Percentiles rank a stretch among this genome's conserved stretches.
phyloP scores from a whole-genome alignment of 2,113 vertebrate genomes.

The Leucopsar rothschildi region DNA sequence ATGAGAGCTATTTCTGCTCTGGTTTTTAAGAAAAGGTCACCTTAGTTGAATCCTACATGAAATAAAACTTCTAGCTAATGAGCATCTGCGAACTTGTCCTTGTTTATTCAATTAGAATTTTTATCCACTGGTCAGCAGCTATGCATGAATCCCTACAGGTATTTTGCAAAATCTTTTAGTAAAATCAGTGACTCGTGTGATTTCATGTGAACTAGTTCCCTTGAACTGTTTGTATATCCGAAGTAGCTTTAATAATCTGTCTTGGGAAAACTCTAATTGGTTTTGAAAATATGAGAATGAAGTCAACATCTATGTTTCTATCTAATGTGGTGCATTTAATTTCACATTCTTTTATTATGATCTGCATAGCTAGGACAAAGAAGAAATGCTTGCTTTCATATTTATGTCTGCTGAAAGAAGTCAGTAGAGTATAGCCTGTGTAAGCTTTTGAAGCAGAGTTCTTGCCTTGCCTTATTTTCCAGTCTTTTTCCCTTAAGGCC shows the following conservation, averaged over 20 bases:
- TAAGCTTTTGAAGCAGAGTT: not conserved
- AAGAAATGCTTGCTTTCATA: not conserved
- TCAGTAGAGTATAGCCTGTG: not conserved
- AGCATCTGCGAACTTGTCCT: not conserved
- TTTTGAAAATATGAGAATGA: not conserved
- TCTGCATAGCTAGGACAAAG: not conserved
- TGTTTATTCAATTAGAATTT: not conserved
- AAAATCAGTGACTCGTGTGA: not conserved
- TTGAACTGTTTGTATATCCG: not conserved
- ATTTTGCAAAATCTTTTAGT: not conserved
- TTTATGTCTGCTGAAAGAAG: not conserved
- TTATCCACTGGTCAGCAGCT: not conserved
- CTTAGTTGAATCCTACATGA: not conserved
- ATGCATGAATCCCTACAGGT: not conserved
- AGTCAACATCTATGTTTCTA: conserved; percentile 2
- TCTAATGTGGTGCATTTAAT: not conserved
- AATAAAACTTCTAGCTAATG: not conserved
- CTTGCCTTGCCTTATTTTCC: not conserved
- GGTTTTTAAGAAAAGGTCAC: not conserved
- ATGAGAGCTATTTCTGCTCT: not conserved
- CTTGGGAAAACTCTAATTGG: conserved; percentile 30
- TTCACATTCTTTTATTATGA: not conserved
- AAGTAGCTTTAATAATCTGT: conserved; percentile 32
- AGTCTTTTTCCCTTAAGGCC: not conserved
- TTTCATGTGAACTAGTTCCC: not conserved